Conservation (phyloP, 2,797 vertebrate genomes). For the Coregonus sp. region DNA sequence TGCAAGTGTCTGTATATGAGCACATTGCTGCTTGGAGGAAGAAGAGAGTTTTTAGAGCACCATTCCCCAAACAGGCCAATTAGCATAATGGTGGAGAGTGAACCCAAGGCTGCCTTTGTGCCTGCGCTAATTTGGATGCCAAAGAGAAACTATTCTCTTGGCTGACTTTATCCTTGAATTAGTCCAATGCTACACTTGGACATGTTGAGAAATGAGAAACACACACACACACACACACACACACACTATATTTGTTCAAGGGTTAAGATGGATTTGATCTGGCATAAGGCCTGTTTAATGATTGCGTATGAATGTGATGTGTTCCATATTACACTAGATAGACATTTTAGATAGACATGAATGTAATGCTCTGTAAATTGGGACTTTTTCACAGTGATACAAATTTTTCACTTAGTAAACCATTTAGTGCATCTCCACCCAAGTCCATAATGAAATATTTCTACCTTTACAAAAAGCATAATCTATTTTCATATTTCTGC, state of each 20-base stretch:
- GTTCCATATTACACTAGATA: background rate
- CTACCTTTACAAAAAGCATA: constrained; percentile 24
- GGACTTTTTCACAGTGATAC: background rate
- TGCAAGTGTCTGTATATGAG: constrained; percentile 6
- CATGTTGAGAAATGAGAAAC: background rate
- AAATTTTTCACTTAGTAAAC: background rate
- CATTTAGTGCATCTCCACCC: constrained; percentile 1
- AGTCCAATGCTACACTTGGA: background rate
- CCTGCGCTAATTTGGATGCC: constrained; percentile 55
- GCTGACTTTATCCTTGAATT: constrained; percentile 1
- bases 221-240: background rate
- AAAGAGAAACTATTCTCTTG: constrained; percentile 27
- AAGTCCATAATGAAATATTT: constrained; percentile 29
- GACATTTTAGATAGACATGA: background rate
- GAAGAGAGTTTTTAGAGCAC: constrained; percentile 27
- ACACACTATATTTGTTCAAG: background rate
- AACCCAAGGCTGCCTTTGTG: constrained; percentile 52
- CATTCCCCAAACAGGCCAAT: constrained; percentile 46
- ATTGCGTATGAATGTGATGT: background rate
- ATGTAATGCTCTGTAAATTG: background rate
- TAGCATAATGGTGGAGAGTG: constrained; percentile 37
- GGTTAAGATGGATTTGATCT: no score
- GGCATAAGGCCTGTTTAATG: background rate
- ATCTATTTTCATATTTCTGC: constrained; percentile 43
- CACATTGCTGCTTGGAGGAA: constrained; percentile 12